Percentiles rank a stretch among this genome's conserved stretches.
These are phyloP conservation scores for Platanista minor DNA, from an alignment of 2,113 vertebrate genomes.

Conservation along the genomic window DNA sequence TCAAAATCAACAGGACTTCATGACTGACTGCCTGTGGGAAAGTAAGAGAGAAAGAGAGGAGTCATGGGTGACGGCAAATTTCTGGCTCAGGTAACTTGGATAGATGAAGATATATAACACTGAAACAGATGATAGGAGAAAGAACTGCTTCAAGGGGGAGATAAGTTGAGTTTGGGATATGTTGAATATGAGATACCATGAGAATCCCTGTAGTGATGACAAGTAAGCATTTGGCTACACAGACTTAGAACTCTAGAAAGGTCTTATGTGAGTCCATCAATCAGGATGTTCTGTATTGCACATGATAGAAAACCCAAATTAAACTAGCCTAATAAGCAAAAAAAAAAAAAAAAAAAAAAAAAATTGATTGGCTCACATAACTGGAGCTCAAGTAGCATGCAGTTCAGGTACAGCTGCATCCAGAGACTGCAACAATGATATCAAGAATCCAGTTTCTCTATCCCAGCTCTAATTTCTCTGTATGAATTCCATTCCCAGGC, in stretches of 20 bases:
- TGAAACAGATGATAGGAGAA: neutral
- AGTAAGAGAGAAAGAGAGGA: neutral
- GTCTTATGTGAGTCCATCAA: neutral
- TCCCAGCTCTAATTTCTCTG: neutral
- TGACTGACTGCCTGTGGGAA: neutral
- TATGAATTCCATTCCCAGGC: neutral
- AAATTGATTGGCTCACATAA: neutral
- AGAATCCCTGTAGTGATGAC: neutral
- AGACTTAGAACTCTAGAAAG: neutral
- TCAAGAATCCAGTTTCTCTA: neutral
- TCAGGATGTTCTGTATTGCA: neutral
- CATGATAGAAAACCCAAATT: conserved; percentile 4
- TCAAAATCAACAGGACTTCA: neutral
- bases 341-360: neutral
- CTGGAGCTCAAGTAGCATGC: neutral
- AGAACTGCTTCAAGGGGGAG: neutral
- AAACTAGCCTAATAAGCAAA: conserved; percentile 11
- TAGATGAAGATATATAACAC: neutral
- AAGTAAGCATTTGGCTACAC: neutral
- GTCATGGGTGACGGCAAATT: neutral
- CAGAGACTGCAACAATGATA: neutral
- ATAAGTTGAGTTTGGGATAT: neutral
- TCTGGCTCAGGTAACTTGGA: neutral
- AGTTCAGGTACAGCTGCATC: neutral
- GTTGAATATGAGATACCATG: neutral